Evolutionary conservation across 2,797 vertebrate species (phyloP).

Genomic region (Heterohyrax brucei): DNA sequence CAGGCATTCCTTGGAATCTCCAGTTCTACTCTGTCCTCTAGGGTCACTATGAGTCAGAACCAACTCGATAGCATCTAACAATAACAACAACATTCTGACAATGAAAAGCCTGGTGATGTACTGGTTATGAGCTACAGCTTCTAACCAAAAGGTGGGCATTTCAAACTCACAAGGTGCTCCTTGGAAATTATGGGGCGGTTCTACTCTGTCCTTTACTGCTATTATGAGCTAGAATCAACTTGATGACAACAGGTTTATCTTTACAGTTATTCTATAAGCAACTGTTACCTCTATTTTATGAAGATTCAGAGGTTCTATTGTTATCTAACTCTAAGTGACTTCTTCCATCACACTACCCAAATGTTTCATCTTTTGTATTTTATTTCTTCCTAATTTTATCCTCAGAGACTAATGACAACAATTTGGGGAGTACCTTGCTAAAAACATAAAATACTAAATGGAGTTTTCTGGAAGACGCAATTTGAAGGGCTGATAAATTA

Average conservation of each 20-base stretch:
- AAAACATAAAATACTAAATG: slow-evolving; percentile 11
- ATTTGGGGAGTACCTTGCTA: neutral
- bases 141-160: no score
- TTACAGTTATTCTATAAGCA: slow-evolving; percentile 42
- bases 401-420: slow-evolving; percentile 22
- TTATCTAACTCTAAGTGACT: slow-evolving; percentile 4
- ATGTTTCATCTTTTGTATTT: neutral
- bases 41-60: no score
- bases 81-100: no score
- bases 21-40: no score
- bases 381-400: slow-evolving; percentile 45
- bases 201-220: no score
- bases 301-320: slow-evolving; percentile 23
- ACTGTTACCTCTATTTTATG: slow-evolving; percentile 35
- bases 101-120: no score
- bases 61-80: no score
- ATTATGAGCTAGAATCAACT: no score
- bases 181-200: no score
- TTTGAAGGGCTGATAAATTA: slow-evolving; percentile 46
- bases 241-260: neutral
- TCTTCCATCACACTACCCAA: neutral
- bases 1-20: no score
- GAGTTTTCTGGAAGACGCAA: slow-evolving; percentile 60
- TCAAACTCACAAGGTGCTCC: no score
- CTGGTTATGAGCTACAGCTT: no score